Base-by-base conservation (phyloP, 2,113 vertebrate species). In the Menidia beryllina region DNA sequence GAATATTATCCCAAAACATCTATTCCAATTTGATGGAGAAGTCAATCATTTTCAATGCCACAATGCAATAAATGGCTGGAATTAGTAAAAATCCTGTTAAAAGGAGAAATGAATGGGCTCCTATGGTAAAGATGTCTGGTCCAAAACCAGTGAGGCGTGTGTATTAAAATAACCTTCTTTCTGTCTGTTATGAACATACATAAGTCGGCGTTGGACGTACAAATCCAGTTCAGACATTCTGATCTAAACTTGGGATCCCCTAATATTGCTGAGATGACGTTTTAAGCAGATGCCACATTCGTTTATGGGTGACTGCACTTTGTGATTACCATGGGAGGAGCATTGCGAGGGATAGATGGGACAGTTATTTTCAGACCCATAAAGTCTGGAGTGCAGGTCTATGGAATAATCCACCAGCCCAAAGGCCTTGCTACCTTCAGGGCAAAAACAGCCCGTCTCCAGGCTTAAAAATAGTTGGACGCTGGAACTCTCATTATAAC, bases 341-440 rank as follows among this genome's bases (percentile, higher is more conserved):
- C 63, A 26, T 52, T 71, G 72, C 63, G 74, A 76, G 63, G 76
- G 64, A 78, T 83, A 84, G 67, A 81, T 87, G 82, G 85, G 80
- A 85, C 79, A 70, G 86, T 85, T 91, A 92, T 92, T 92, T 92
- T 92, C 88, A 88, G 88, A 84, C 55, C 78, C 81, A 91, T 92
- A 92, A 91, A 91, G 74, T 88, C 72, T 81, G 64, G 64, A 90
- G 82, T 83, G 83, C 79, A 89, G 87, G 88, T 88, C 79, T 88
- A 86, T 81, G 81, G 83, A 89, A 88, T 90, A 86, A 87, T 89
- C 77, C 81, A 81, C 82, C 84, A 83, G 84, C 84, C 84, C 72
- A 82, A 84, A 86, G 82, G 84, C 84, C 86, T 82, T 61, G 66
- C 83, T 83, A 86, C 84, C 81, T 89, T 81, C 64, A 73, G 55